phyloP scores from a whole-genome alignment of 2,888 invertebrate species.

The Lysandra bellargus region DNA sequence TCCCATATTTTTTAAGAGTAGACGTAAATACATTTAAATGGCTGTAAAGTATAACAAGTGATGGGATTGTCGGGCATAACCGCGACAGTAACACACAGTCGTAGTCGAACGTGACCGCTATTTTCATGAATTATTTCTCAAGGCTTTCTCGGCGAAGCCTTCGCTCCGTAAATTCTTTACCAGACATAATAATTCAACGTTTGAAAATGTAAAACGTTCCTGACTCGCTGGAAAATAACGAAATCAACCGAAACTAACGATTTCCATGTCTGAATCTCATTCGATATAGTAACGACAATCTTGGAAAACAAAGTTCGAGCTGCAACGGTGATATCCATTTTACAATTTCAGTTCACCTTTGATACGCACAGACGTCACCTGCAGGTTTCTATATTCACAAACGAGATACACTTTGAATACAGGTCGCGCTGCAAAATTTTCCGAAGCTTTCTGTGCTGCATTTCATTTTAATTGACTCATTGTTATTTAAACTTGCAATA shows the following conservation, averaged over 20 bases:
- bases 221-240: background rate
- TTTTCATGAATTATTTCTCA: slow-evolving; percentile 9
- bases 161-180: slow-evolving; percentile 15
- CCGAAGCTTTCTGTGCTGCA: background rate
- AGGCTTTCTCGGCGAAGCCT: slow-evolving; percentile 8
- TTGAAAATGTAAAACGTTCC: slow-evolving; percentile 16
- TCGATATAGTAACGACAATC: background rate
- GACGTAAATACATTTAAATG: background rate
- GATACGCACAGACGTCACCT: background rate
- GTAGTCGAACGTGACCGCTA: slow-evolving; percentile 3
- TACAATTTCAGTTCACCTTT: slow-evolving; percentile 2
- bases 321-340: background rate
- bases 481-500: background rate
- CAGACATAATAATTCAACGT: slow-evolving; percentile 11
- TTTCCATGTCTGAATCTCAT: background rate
- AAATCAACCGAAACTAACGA: background rate
- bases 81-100: background rate
- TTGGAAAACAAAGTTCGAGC: background rate
- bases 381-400: slow-evolving; percentile 8
- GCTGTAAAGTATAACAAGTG: background rate
- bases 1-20: no score
- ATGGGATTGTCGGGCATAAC: background rate
- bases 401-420: background rate
- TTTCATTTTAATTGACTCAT: background rate
- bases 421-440: background rate